phyloP scores from a whole-genome alignment of 2,888 invertebrate species.

The Aradus depressus region DNA sequence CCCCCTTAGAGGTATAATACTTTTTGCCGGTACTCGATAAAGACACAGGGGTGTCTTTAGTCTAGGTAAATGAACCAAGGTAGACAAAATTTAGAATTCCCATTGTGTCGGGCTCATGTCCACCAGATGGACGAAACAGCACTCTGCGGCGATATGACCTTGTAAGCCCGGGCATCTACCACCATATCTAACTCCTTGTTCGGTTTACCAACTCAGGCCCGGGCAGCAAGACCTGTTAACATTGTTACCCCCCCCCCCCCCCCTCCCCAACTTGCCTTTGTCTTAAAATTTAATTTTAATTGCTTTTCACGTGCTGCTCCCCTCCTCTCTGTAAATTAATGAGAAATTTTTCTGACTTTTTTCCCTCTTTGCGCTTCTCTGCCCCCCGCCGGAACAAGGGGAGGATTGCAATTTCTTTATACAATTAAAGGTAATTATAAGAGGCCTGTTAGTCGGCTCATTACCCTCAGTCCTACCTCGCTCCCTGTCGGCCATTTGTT shows the following conservation, averaged over 20 bases:
- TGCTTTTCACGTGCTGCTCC: slow-evolving; percentile 24
- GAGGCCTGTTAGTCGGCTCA: slow-evolving; percentile 18
- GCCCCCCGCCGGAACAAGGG: slow-evolving; percentile 2
- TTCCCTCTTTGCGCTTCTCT: slow-evolving; percentile 4
- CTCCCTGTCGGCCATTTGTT: too few relatives aligned
- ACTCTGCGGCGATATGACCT: too few relatives aligned
- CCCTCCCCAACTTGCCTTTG: slow-evolving; percentile 28
- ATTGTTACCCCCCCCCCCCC: slow-evolving; percentile 24
- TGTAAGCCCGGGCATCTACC: too few relatives aligned
- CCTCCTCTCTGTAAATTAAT: slow-evolving; percentile 18
- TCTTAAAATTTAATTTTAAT: slow-evolving; percentile 27
- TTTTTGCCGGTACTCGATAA: too few relatives aligned
- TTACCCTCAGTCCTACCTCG: slow-evolving; percentile 15
- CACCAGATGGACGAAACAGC: slow-evolving; percentile 2
- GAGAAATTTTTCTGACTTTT: slow-evolving; percentile 15
- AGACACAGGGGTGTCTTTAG: too few relatives aligned
- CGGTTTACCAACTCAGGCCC: slow-evolving; percentile 16
- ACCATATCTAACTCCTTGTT: too few relatives aligned
- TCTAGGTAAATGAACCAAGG: too few relatives aligned
- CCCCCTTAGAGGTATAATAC: too few relatives aligned
- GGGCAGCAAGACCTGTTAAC: slow-evolving; percentile 17
- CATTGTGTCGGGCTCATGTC: too few relatives aligned
- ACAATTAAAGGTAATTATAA: slow-evolving; percentile 21
- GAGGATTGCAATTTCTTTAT: slow-evolving; percentile 20
- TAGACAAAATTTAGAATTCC: too few relatives aligned